Evolutionary conservation across 2,113 vertebrate species (phyloP).

Genomic region (Callionymus lyra): DNA sequence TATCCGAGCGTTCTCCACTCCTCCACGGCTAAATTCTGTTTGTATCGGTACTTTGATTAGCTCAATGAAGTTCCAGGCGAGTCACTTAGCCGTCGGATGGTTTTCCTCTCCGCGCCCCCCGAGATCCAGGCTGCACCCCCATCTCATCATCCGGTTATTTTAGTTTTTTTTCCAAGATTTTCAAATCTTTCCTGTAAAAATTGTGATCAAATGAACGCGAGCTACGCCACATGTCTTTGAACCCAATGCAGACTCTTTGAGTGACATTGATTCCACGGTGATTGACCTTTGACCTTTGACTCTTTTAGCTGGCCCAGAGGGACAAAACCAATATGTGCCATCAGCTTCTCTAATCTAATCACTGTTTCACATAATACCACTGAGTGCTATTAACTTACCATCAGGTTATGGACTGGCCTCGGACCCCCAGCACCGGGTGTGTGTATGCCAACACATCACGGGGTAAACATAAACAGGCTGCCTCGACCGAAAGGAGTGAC

Average conservation of each 20-base stretch:
- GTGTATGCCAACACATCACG: conserved; percentile 13
- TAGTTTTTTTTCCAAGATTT: conserved; percentile 4
- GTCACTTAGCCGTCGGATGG: too few relatives aligned
- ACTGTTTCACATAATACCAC: conserved; percentile 51
- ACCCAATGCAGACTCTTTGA: conserved; percentile 32
- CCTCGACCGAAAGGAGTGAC: conserved; percentile 23
- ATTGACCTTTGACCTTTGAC: conserved; percentile 57
- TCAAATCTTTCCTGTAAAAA: conserved; percentile 8
- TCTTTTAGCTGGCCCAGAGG: conserved; percentile 40
- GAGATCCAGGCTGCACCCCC: too few relatives aligned
- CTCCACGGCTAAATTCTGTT: conserved; percentile 62
- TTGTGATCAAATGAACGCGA: conserved; percentile 12
- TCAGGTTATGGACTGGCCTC: conserved; percentile 35
- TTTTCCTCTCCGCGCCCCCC: too few relatives aligned
- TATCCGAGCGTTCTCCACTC: conserved; percentile 63
- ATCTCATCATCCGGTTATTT: too few relatives aligned
- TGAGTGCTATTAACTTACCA: conserved; percentile 62
- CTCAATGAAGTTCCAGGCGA: conserved; percentile 67
- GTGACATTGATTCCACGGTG: conserved; percentile 53
- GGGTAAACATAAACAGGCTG: conserved; percentile 34
- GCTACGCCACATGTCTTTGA: conserved; percentile 13
- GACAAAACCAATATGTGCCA: conserved; percentile 46
- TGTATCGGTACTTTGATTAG: conserved; percentile 70
- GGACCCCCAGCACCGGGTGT: conserved; percentile 11
- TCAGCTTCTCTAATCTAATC: conserved; percentile 58